phyloP scores from a whole-genome alignment of 2,888 invertebrate genomes.

The Agrypnus murinus region DNA sequence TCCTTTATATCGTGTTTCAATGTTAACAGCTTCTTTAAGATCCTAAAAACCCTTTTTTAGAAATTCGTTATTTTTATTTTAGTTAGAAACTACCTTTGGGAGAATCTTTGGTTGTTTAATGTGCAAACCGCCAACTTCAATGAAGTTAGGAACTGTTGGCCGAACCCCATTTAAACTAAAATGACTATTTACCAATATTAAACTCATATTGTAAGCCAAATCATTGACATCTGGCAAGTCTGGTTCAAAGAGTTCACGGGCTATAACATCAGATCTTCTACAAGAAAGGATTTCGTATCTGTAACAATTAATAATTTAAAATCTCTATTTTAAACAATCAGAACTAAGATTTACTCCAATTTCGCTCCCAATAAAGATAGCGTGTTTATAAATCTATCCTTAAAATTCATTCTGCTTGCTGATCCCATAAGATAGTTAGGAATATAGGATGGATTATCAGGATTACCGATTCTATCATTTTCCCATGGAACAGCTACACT shows the following conservation, averaged over 20 bases:
- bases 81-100: constrained; percentile 67
- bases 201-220: constrained; percentile 73
- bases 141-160: constrained; percentile 73
- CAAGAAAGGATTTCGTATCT: background rate
- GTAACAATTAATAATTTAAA: background rate
- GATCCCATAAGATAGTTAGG: constrained; percentile 74
- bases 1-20: constrained; percentile 57
- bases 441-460: constrained; percentile 75
- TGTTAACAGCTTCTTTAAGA: constrained; percentile 59
- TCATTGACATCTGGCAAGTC: constrained; percentile 70
- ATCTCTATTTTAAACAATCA: no score
- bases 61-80: no score
- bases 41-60: constrained; percentile 54
- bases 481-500: constrained; percentile 75
- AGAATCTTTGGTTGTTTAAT: constrained; percentile 70
- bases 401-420: constrained; percentile 72
- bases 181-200: constrained; percentile 75
- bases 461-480: constrained; percentile 73
- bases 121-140: constrained; percentile 76
- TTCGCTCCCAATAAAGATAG: constrained; percentile 58
- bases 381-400: constrained; percentile 72
- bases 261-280: constrained; percentile 49
- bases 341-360: constrained; percentile 27
- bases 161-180: constrained; percentile 75
- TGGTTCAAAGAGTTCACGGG: constrained; percentile 73